Conservation (phyloP, 2,113 vertebrate species). For the Sorex araneus region DNA sequence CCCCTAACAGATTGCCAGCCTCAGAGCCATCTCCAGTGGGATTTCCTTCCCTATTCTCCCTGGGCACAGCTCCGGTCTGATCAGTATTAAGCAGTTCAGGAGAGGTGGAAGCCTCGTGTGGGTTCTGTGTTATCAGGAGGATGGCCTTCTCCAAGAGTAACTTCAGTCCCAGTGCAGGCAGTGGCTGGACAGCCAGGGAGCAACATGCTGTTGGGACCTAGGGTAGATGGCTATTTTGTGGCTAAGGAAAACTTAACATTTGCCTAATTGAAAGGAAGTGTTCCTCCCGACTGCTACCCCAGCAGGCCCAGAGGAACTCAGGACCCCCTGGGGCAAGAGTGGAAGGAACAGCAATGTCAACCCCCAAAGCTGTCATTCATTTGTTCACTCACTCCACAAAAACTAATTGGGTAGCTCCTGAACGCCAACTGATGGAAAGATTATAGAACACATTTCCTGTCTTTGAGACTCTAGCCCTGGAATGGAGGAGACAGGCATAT, state of each 20-base stretch:
- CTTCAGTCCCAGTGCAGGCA: not conserved
- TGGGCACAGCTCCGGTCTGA: not conserved
- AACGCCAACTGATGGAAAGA: not conserved
- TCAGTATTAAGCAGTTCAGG: conserved; percentile 22
- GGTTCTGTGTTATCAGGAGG: not conserved
- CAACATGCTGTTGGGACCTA: not conserved
- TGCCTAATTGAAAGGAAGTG: not conserved
- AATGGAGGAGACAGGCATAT: not conserved
- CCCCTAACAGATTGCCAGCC: conserved; percentile 62
- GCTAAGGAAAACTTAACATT: not conserved
- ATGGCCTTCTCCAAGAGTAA: not conserved
- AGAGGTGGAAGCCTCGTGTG: not conserved
- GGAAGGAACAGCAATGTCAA: not conserved
- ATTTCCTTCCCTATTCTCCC: not conserved
- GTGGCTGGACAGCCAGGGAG: not conserved
- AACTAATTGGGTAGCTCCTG: not conserved
- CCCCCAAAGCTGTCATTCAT: not conserved
- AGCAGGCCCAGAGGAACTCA: not conserved
- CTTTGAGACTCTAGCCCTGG: not conserved
- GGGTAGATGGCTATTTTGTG: not conserved
- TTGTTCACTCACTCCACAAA: not conserved
- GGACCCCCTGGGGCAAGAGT: not conserved
- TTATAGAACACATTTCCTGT: not conserved
- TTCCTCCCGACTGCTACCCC: not conserved
- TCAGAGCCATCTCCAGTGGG: not conserved